Evolutionary conservation across 2,888 invertebrate species (phyloP).

Genomic region (Acrocera orbiculus): DNA sequence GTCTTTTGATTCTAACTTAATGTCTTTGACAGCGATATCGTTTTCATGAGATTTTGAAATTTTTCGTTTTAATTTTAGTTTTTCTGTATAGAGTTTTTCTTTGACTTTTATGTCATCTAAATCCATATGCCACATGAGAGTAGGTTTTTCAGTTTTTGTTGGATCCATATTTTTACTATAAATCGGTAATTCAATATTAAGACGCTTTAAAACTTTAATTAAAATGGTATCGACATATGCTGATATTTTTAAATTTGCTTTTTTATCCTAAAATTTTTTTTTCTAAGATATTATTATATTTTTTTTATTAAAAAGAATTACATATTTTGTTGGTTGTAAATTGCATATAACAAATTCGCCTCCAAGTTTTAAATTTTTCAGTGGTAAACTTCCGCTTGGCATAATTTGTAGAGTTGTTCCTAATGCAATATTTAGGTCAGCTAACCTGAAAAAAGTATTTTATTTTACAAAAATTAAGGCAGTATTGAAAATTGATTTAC

Average conservation of each 20-base stretch:
- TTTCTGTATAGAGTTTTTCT: too few species aligned
- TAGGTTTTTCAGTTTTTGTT: slow-evolving; percentile 36
- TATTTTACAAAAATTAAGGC: too few species aligned
- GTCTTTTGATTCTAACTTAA: too few species aligned
- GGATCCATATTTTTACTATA: slow-evolving; percentile 51
- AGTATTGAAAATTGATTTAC: too few species aligned
- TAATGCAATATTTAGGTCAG: slow-evolving; percentile 83
- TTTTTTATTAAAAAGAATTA: slow-evolving; percentile 26
- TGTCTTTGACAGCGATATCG: too few species aligned
- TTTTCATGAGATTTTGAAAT: too few species aligned
- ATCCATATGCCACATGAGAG: too few species aligned
- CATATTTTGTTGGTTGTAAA: slow-evolving; percentile 94
- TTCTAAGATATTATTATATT: slow-evolving; percentile 1
- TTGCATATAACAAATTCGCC: slow-evolving; percentile 89
- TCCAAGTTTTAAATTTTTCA: slow-evolving; percentile 65
- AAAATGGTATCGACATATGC: slow-evolving; percentile 77
- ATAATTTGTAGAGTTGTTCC: slow-evolving; percentile 97
- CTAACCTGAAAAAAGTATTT: slow-evolving; percentile 48
- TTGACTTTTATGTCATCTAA: too few species aligned
- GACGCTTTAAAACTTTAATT: slow-evolving; percentile 50
- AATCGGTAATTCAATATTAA: slow-evolving; percentile 54
- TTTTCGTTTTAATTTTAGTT: too few species aligned
- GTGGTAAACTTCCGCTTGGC: slow-evolving; percentile 87
- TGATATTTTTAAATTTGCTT: slow-evolving; percentile 75
- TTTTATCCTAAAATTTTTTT: slow-evolving; percentile 65